phyloP scores from a whole-genome alignment of 2,888 invertebrate genomes.

The Pseudoips prasinana region DNA sequence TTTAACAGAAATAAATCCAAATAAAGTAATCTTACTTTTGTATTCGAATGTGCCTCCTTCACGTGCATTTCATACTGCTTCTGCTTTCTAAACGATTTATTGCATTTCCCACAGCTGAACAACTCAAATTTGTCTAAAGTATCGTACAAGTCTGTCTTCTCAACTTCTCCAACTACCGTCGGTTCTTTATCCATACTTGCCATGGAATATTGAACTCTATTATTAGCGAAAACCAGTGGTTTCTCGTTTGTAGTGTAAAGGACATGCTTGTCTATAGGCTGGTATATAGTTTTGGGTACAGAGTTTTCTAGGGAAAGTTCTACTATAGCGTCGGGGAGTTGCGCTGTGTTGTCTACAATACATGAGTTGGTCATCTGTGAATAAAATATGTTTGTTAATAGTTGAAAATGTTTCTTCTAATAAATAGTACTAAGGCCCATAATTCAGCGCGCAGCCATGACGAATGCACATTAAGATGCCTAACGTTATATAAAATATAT shows the following conservation, averaged over 20 bases:
- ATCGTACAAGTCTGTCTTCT: conserved; percentile 60
- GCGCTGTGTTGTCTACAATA: conserved; percentile 69
- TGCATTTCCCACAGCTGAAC: conserved; percentile 65
- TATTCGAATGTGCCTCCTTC: conserved; percentile 74
- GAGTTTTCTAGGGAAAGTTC: conserved; percentile 71
- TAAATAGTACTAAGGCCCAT: too few species aligned
- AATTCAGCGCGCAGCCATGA: too few species aligned
- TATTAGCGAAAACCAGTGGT: conserved; percentile 51
- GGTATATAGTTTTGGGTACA: conserved; percentile 71
- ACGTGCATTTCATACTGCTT: conserved; percentile 84
- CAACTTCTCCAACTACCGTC: conserved; percentile 34
- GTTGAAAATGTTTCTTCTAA: too few species aligned
- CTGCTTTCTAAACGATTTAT: conserved; percentile 83
- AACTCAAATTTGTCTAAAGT: conserved; percentile 57
- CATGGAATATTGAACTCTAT: conserved; percentile 66
- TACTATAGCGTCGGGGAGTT: conserved; percentile 72
- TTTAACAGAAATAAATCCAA: too few species aligned
- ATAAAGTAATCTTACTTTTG: conserved; percentile 19
- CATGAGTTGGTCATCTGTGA: conserved; percentile 71
- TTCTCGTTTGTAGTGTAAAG: conserved; percentile 64
- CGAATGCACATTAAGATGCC: too few species aligned
- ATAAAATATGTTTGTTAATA: conserved; percentile 1
- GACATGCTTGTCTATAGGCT: conserved; percentile 67
- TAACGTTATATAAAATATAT: too few species aligned
- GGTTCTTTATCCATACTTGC: conserved; percentile 59